These are phyloP conservation scores for Staurois parvus DNA, from an alignment of 2,797 vertebrate species.

Conservation along the genomic window DNA sequence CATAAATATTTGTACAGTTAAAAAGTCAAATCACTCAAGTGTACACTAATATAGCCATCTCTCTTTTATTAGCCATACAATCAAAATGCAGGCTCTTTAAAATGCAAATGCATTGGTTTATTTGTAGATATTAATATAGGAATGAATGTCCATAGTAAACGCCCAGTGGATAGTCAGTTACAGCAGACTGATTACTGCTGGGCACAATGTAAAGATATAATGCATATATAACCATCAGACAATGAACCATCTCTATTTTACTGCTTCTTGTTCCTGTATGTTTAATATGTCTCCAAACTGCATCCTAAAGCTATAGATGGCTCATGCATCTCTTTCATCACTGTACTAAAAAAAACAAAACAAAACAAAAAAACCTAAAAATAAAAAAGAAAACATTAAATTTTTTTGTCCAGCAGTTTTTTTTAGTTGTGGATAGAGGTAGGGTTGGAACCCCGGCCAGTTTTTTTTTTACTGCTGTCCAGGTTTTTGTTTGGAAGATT, in stretches of 20 bases:
- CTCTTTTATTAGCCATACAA: constrained; percentile 77
- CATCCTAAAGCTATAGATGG: too few relatives aligned
- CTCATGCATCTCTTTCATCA: too few relatives aligned
- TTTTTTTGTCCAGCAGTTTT: too few relatives aligned
- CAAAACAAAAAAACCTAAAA: too few relatives aligned
- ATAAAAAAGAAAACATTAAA: too few relatives aligned
- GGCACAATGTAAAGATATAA: constrained; percentile 1
- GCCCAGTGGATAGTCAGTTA: constrained; percentile 32
- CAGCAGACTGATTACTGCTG: constrained; percentile 15
- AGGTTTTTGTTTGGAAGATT: too few relatives aligned
- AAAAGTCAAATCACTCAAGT: constrained; percentile 81
- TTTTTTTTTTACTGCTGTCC: too few relatives aligned
- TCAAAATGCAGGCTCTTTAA: constrained; percentile 76
- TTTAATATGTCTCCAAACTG: too few relatives aligned
- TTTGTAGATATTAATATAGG: constrained; percentile 41
- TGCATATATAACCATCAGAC: constrained; percentile 22
- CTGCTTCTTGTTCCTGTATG: too few relatives aligned
- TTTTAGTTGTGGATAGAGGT: too few relatives aligned
- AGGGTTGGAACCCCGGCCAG: too few relatives aligned
- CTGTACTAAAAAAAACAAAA: too few relatives aligned
- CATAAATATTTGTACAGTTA: constrained; percentile 81
- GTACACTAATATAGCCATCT: constrained; percentile 78
- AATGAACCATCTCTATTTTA: background rate
- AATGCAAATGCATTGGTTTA: constrained; percentile 58
- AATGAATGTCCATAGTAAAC: constrained; percentile 30